Conservation (phyloP, 2,797 vertebrate genomes). For the Hipposideros larvatus region DNA sequence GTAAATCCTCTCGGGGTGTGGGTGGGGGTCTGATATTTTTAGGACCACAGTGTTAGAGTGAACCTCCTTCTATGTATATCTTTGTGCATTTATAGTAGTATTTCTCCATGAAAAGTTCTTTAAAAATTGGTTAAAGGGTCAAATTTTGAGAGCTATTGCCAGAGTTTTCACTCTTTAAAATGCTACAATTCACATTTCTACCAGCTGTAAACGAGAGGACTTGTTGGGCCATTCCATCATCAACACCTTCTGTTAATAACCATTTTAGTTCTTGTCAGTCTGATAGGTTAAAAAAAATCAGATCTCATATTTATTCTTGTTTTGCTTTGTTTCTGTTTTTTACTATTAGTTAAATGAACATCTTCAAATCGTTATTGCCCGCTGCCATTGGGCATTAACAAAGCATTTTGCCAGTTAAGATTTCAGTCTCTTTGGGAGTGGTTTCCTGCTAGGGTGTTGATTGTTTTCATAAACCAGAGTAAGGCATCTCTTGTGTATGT, state of each 20-base stretch:
- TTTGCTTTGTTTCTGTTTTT: conserved; percentile 40
- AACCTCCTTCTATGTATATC: conserved; percentile 35
- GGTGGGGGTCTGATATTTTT: neutral
- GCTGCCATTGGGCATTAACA: neutral
- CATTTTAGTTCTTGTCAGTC: neutral
- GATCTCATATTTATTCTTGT: neutral
- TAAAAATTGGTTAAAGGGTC: conserved; percentile 22
- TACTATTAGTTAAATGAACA: neutral
- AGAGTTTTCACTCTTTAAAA: neutral
- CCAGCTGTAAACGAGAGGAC: neutral
- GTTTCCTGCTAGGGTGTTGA: neutral
- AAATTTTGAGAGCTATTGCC: conserved; percentile 51
- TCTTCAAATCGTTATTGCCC: conserved; percentile 55
- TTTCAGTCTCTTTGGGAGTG: neutral
- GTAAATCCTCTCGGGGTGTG: neutral
- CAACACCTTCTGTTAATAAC: neutral
- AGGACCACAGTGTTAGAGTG: neutral
- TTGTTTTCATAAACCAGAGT: conserved; percentile 51
- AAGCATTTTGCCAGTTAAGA: neutral
- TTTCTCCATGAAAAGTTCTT: conserved; percentile 58
- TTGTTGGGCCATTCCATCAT: conserved; percentile 21
- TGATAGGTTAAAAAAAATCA: neutral
- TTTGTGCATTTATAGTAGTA: neutral
- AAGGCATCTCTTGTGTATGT: conserved; percentile 53
- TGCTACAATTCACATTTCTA: neutral